Conservation (phyloP, 2,888 invertebrate genomes). For the Lagria hirta region DNA sequence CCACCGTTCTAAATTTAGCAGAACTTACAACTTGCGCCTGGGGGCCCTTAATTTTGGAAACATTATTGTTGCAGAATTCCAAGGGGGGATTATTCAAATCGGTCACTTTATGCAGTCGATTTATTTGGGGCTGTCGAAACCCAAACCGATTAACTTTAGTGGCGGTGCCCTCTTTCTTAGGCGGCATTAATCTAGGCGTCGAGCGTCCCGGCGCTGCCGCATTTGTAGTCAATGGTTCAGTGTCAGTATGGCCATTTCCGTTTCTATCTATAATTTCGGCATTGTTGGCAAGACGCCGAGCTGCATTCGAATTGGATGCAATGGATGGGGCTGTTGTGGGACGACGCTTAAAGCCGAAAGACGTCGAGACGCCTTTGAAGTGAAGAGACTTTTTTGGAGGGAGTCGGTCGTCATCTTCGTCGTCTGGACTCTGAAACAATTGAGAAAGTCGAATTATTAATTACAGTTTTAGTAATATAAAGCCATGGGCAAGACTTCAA, state of each 20-base stretch:
- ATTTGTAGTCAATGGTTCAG: slow-evolving; percentile 47
- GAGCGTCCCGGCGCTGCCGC: slow-evolving; percentile 61
- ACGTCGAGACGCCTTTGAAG: slow-evolving; percentile 75
- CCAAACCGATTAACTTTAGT: slow-evolving; percentile 73
- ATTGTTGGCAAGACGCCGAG: slow-evolving; percentile 53
- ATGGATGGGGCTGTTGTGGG: slow-evolving; percentile 57
- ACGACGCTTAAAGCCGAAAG: slow-evolving; percentile 79
- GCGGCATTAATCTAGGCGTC: slow-evolving; percentile 65
- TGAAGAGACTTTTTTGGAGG: slow-evolving; percentile 9
- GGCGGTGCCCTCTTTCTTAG: slow-evolving; percentile 67
- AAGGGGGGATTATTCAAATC: slow-evolving; percentile 57
- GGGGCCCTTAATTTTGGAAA: slow-evolving; percentile 6
- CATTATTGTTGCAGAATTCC: slow-evolving; percentile 32
- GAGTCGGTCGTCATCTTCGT: slow-evolving; percentile 31
- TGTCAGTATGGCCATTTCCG: slow-evolving; percentile 48
- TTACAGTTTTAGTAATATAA: too few species aligned
- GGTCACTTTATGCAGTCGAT: slow-evolving; percentile 68
- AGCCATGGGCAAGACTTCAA: too few species aligned
- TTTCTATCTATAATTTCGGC: slow-evolving; percentile 47
- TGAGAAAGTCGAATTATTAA: slow-evolving; percentile 1
- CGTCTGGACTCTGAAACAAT: slow-evolving; percentile 36
- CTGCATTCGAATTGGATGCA: slow-evolving; percentile 43
- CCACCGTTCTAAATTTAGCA: background rate
- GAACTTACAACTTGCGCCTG: slow-evolving; percentile 8
- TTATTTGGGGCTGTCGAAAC: slow-evolving; percentile 67